Percentiles rank a stretch among this genome's conserved stretches.
These are phyloP conservation scores for Epicampocera succincta DNA, from an alignment of 2,888 invertebrate genomes.

Conservation along the genomic window DNA sequence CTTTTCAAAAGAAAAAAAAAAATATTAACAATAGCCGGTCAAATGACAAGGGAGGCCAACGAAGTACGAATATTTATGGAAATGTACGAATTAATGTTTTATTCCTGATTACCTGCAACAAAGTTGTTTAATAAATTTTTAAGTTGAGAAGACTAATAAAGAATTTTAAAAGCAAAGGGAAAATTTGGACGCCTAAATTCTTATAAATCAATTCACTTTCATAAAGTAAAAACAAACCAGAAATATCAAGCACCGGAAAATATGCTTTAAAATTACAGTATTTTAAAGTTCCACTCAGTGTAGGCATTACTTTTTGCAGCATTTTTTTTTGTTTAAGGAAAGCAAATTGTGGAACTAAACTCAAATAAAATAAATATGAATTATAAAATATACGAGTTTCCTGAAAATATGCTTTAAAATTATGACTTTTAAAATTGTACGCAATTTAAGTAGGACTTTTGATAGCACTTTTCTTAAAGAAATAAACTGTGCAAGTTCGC, in stretches of 20 bases:
- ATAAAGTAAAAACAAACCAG: not conserved
- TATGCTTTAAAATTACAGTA: not conserved
- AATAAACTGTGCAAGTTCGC: too few species aligned
- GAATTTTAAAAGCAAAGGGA: not conserved
- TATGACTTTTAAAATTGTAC: too few species aligned
- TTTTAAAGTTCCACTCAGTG: not conserved
- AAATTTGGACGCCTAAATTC: not conserved
- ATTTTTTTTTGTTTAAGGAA: too few species aligned
- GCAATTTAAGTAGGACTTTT: not conserved
- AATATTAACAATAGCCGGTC: conserved; percentile 36
- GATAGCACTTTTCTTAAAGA: too few species aligned
- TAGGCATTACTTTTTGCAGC: not conserved
- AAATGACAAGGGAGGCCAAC: conserved; percentile 30
- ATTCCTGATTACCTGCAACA: conserved; percentile 60
- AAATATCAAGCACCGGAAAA: not conserved
- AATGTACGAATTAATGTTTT: conserved; percentile 54
- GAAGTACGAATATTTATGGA: conserved; percentile 39
- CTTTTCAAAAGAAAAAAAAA: conserved; percentile 31
- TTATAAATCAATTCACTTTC: not conserved
- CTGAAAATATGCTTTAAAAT: too few species aligned
- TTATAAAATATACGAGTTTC: too few species aligned
- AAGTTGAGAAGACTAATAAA: not conserved
- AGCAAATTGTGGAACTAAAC: too few species aligned
- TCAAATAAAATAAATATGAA: too few species aligned
- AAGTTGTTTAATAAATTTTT: conserved; percentile 45